Evolutionary conservation across 2,113 vertebrate genomes (phyloP).

Genomic region (Condylura cristata): DNA sequence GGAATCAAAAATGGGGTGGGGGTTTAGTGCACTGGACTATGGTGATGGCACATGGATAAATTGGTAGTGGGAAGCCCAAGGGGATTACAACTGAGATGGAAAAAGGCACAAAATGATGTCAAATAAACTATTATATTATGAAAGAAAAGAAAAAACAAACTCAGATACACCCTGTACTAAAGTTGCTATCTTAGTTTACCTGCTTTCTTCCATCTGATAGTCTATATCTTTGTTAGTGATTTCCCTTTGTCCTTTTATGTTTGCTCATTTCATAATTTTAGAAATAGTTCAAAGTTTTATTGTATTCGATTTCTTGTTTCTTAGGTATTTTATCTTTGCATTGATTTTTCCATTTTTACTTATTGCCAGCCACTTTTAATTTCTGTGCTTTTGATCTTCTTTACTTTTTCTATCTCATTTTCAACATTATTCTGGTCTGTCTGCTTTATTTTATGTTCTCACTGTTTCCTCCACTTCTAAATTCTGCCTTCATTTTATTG

Average conservation of each 20-base stretch:
- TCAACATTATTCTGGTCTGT: not conserved
- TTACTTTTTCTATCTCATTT: not conserved
- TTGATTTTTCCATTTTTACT: not conserved
- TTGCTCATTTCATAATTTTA: constrained; percentile 10
- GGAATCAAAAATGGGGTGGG: no score
- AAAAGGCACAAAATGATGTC: no score
- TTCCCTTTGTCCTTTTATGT: not conserved
- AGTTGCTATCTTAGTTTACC: not conserved
- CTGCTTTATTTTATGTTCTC: not conserved
- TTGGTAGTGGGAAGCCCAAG: no score
- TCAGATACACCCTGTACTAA: not conserved
- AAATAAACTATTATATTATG: no score
- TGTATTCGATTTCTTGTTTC: not conserved
- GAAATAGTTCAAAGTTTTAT: constrained; percentile 22
- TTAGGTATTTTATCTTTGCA: constrained; percentile 4
- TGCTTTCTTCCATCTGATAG: not conserved
- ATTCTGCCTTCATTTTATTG: constrained; percentile 32
- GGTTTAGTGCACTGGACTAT: no score
- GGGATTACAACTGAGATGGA: no score
- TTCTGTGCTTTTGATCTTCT: not conserved
- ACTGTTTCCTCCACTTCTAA: not conserved
- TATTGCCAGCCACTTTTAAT: not conserved
- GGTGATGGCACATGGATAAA: no score
- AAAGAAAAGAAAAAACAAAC: not conserved
- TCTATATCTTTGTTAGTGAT: not conserved